Evolutionary conservation across 2,888 invertebrate genomes (phyloP).

Genomic region (Mythimna ferrago): DNA sequence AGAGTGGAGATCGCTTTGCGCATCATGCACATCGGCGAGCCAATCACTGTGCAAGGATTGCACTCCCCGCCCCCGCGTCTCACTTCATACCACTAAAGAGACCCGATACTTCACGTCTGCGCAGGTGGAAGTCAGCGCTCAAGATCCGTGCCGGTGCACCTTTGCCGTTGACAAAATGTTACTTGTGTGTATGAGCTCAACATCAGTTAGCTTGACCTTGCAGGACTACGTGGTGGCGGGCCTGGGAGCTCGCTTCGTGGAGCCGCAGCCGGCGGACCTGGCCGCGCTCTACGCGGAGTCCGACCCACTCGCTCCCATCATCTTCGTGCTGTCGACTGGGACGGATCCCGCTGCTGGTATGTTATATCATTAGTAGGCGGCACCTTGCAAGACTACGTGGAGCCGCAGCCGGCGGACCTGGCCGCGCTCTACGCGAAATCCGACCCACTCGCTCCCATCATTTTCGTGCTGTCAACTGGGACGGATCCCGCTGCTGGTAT

Average conservation of each 20-base stretch:
- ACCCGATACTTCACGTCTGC: too few species aligned
- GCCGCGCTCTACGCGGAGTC: conserved; percentile 95
- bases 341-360: conserved; percentile 95
- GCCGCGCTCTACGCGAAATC: conserved; percentile 95
- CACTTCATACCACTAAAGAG: too few species aligned
- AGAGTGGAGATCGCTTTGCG: too few species aligned
- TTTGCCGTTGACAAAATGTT: too few species aligned
- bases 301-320: conserved; percentile 94
- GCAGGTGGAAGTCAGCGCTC: too few species aligned
- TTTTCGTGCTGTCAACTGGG: conserved; percentile 97
- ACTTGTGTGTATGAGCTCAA: neutral
- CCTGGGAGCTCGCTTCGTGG: conserved; percentile 95
- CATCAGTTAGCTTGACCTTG: neutral
- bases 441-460: conserved; percentile 94
- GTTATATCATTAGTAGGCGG: neutral
- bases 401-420: conserved; percentile 96
- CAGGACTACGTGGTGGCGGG: conserved; percentile 92
- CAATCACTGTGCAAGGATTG: too few species aligned
- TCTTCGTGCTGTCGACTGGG: conserved; percentile 97
- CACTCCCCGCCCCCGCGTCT: too few species aligned
- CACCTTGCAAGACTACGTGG: conserved; percentile 91
- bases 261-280: conserved; percentile 96
- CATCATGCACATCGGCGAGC: too few species aligned
- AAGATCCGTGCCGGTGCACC: too few species aligned
- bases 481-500: conserved; percentile 95